Evolutionary conservation across 1,140 invertebrate genomes (phyloP).

Genomic region (Phocides pigmalion): DNA sequence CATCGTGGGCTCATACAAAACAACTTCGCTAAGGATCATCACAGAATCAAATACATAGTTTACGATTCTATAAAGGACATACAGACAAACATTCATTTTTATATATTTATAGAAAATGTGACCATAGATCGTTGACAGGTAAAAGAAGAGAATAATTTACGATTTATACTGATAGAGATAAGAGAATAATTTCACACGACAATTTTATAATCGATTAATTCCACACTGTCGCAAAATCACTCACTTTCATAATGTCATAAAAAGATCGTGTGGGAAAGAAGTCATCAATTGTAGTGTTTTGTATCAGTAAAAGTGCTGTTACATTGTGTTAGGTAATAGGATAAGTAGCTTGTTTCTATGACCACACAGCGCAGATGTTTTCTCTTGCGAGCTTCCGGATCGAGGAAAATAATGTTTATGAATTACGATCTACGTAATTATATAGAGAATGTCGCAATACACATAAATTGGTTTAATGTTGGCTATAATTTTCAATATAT

Average conservation of each 20-base stretch:
- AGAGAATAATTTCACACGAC: conserved; percentile 38
- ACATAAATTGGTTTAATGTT: no score
- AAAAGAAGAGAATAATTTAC: no score
- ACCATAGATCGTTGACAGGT: no score
- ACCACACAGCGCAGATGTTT: background rate
- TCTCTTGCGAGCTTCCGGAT: background rate
- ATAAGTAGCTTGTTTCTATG: conserved; percentile 9
- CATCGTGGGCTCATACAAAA: no score
- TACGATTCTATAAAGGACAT: no score
- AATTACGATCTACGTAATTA: background rate
- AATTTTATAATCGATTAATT: conserved; percentile 37
- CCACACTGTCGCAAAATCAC: conserved; percentile 36
- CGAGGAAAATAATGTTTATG: background rate
- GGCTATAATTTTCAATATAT: no score
- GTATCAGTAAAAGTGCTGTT: conserved; percentile 9
- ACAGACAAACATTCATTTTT: no score
- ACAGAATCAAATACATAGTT: no score
- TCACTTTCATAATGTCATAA: conserved; percentile 42
- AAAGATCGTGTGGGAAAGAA: conserved; percentile 33
- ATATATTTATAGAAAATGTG: no score
- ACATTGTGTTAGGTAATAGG: conserved; percentile 23
- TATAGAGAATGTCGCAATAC: background rate
- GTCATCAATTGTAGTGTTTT: conserved; percentile 18
- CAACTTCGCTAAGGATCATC: no score
- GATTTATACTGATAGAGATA: no score